phyloP scores from a whole-genome alignment of 2,113 vertebrate species.

The Lamprotornis superbus region DNA sequence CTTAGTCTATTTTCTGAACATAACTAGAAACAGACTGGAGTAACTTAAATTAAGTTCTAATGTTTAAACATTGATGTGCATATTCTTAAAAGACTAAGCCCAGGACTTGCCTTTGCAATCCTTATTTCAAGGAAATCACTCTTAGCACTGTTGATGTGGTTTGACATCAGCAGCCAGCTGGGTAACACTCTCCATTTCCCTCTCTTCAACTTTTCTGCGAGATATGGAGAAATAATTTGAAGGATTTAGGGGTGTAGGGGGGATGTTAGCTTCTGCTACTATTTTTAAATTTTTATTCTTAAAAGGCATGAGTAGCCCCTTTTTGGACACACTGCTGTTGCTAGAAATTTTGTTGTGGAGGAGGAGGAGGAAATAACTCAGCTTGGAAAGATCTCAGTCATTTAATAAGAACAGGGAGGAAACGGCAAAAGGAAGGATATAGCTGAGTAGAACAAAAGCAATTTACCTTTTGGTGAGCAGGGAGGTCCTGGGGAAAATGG shows the following conservation, averaged over 20 bases:
- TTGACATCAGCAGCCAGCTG: neutral
- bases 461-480: neutral
- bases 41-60: neutral
- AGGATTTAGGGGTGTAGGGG: accelerated
- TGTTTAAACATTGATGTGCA: neutral
- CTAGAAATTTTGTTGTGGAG: neutral
- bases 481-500: neutral
- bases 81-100: neutral
- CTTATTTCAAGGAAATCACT: neutral
- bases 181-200: neutral
- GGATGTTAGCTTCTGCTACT: neutral
- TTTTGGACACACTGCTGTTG: neutral
- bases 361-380: neutral
- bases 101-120: neutral
- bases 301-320: neutral
- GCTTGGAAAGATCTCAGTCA: neutral
- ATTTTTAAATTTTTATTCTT: neutral
- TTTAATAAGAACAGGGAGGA: neutral
- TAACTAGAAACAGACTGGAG: neutral
- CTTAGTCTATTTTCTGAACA: neutral
- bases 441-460: neutral
- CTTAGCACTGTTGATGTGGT: neutral
- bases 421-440: neutral
- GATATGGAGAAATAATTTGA: neutral
- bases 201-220: neutral